Evolutionary conservation across 2,888 invertebrate genomes (phyloP).

Genomic region (Dexiosoma caninum): DNA sequence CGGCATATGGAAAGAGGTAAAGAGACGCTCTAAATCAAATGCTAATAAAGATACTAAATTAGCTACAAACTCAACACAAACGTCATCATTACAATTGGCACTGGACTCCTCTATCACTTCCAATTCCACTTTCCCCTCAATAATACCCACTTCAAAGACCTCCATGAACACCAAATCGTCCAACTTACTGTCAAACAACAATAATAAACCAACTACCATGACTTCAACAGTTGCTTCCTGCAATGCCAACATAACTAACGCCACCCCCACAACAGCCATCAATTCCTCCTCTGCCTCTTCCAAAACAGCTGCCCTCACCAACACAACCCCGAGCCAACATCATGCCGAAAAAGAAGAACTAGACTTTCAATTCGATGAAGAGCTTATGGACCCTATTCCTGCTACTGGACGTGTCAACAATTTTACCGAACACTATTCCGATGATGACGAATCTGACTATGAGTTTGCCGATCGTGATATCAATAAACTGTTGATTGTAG

Average conservation of each 20-base stretch:
- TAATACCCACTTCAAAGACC: conserved; percentile 57
- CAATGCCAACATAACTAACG: conserved; percentile 47
- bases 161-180: conserved; percentile 55
- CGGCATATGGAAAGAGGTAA: conserved; percentile 80
- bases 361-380: conserved; percentile 98
- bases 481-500: conserved; percentile 95
- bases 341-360: conserved; percentile 85
- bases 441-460: conserved; percentile 87
- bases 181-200: conserved; percentile 56
- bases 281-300: conserved; percentile 71
- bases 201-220: conserved; percentile 66
- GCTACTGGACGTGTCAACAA: conserved; percentile 86
- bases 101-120: conserved; percentile 55
- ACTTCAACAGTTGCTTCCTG: conserved; percentile 46
- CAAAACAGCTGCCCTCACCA: conserved; percentile 72
- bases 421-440: conserved; percentile 88
- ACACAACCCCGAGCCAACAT: conserved; percentile 66
- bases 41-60: conserved; percentile 79
- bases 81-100: conserved; percentile 67
- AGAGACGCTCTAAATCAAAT: conserved; percentile 80
- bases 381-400: conserved; percentile 86
- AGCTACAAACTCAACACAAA: conserved; percentile 67
- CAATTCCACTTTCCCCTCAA: conserved; percentile 50
- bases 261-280: conserved; percentile 62
- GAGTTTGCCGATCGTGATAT: conserved; percentile 96